Conservation (phyloP, 2,113 vertebrate species). For the Myanophis thanlyinensis region DNA sequence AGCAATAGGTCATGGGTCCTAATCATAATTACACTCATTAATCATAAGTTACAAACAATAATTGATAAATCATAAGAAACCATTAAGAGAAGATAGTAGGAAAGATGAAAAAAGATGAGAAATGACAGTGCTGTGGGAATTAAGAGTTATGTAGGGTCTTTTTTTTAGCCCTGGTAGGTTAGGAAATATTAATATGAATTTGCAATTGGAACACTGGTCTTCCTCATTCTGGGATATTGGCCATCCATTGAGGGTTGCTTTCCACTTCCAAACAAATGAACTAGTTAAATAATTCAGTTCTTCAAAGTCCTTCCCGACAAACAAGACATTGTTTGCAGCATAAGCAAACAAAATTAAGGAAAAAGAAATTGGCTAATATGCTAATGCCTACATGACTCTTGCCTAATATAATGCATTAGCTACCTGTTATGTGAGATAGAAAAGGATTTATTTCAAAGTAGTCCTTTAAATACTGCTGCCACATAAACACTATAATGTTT, state of each 20-base stretch:
- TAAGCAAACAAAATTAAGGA: constrained; percentile 53
- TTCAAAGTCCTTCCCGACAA: constrained; percentile 45
- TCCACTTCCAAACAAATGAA: constrained; percentile 46
- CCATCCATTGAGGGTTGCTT: constrained; percentile 49
- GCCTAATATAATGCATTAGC: constrained; percentile 53
- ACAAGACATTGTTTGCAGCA: constrained; percentile 60
- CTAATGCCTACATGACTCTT: constrained; percentile 56
- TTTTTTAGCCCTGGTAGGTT: background rate
- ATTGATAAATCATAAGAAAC: too few species aligned
- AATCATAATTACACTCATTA: too few species aligned
- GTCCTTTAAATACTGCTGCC: constrained; percentile 39
- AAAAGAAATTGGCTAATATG: constrained; percentile 45
- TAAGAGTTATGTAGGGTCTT: background rate
- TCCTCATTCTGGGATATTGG: constrained; percentile 38
- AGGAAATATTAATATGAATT: constrained; percentile 34
- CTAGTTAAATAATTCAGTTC: constrained; percentile 47
- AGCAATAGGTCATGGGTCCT: too few species aligned
- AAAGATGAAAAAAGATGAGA: too few species aligned
- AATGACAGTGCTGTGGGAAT: too few species aligned
- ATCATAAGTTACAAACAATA: too few species aligned
- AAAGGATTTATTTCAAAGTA: constrained; percentile 39
- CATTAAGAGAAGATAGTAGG: too few species aligned
- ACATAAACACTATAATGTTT: constrained; percentile 31
- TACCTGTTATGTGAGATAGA: constrained; percentile 42
- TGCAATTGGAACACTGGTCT: constrained; percentile 44